Evolutionary conservation across 2,797 vertebrate genomes (phyloP).

Genomic region (Pipistrellus nathusii): DNA sequence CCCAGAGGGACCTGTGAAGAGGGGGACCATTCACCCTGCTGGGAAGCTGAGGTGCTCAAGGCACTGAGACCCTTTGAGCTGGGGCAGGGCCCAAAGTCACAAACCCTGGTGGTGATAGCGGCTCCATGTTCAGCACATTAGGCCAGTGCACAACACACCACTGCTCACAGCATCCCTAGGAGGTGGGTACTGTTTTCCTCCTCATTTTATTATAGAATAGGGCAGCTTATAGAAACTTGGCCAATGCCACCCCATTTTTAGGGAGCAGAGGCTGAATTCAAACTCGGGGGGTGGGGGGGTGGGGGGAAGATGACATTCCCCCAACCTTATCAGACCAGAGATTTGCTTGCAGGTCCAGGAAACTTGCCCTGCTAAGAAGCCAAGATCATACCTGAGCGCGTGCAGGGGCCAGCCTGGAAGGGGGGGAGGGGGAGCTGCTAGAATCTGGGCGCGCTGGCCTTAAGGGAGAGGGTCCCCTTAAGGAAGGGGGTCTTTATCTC

Average conservation of each 20-base stretch:
- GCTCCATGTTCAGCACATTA: neutral
- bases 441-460: neutral
- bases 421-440: neutral
- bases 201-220: neutral
- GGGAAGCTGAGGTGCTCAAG: neutral
- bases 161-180: neutral
- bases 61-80: neutral
- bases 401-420: too few relatives aligned
- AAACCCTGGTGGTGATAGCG: neutral
- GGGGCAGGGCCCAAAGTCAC: neutral
- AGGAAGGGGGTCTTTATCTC: neutral
- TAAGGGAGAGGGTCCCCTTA: constrained; percentile 58
- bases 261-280: neutral
- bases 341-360: neutral
- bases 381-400: neutral
- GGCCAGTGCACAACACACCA: accelerated
- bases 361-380: neutral
- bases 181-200: neutral
- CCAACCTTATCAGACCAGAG: neutral
- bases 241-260: neutral
- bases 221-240: neutral
- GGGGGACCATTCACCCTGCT: neutral
- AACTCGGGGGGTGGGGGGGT: neutral
- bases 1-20: neutral
- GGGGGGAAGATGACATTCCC: neutral